A percentile compares a stretch with the other conserved stretches of the same genome.
phyloP scores from a whole-genome alignment of 2,797 vertebrate genomes.

The Kryptolebias ocellatus region DNA sequence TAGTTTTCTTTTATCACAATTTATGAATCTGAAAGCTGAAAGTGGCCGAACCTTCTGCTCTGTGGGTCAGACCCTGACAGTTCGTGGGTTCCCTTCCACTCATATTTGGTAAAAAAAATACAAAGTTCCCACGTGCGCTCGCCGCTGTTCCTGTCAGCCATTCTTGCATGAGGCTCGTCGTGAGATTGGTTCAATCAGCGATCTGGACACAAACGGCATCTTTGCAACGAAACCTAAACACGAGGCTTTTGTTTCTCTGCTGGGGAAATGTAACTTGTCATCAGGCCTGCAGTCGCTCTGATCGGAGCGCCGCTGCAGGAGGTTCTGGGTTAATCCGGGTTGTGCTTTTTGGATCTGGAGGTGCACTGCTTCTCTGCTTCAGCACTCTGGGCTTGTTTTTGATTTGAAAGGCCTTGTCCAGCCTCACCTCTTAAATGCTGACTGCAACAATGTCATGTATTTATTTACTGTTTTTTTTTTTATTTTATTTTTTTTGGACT shows the following conservation, averaged over 20 bases:
- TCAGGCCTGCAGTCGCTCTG: slow-evolving; percentile 15
- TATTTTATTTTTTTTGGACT: slow-evolving; percentile 49
- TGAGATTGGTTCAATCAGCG: slow-evolving; percentile 28
- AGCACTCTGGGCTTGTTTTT: slow-evolving; percentile 68
- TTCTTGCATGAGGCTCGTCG: slow-evolving; percentile 66
- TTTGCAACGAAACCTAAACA: slow-evolving; percentile 14
- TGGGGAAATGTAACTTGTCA: slow-evolving; percentile 25
- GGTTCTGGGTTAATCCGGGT: slow-evolving; percentile 47
- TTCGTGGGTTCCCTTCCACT: not conserved
- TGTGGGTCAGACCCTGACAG: not conserved
- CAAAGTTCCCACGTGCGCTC: not conserved
- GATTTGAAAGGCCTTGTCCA: slow-evolving; percentile 53
- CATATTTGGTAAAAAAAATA: too few species aligned
- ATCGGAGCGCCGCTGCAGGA: slow-evolving; percentile 31
- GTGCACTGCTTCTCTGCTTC: slow-evolving; percentile 73
- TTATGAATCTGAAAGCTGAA: not conserved
- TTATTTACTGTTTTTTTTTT: slow-evolving; percentile 41
- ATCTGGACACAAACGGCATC: slow-evolving; percentile 2
- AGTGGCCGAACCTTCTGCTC: not conserved
- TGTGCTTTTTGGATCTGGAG: slow-evolving; percentile 67
- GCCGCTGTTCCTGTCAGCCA: not conserved
- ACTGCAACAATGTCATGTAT: slow-evolving; percentile 29
- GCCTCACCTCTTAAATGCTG: slow-evolving; percentile 51
- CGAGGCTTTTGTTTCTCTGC: slow-evolving; percentile 7
- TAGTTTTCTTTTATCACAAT: not conserved